These are phyloP conservation scores for Camptogramma bilineatum DNA, from an alignment of 2,888 invertebrate genomes.

Conservation along the genomic window DNA sequence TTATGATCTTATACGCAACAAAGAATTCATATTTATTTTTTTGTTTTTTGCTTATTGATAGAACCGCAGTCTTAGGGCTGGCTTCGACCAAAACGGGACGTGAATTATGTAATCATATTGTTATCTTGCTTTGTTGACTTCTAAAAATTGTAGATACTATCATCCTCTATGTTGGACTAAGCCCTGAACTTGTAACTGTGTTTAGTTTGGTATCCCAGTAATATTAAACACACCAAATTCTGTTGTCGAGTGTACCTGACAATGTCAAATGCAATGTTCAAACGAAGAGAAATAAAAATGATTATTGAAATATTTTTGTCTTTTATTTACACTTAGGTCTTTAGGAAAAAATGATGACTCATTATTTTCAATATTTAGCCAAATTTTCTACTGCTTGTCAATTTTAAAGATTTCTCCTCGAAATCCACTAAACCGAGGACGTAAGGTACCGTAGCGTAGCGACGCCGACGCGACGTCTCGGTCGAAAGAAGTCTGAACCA, in stretches of 20 bases:
- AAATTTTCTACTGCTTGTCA: too few relatives aligned
- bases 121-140: neutral
- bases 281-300: conserved; percentile 71
- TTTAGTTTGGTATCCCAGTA: conserved; percentile 31
- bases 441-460: neutral
- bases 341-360: neutral
- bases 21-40: neutral
- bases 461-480: too few relatives aligned
- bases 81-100: neutral
- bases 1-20: too few relatives aligned
- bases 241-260: conserved; percentile 74
- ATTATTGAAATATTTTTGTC: conserved; percentile 49
- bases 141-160: neutral
- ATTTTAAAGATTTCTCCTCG: too few relatives aligned
- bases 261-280: conserved; percentile 71
- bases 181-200: neutral
- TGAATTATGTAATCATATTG: neutral
- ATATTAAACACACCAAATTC: conserved; percentile 53
- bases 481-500: neutral
- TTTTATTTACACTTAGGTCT: conserved; percentile 41
- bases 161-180: neutral
- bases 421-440: too few relatives aligned
- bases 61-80: neutral
- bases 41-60: neutral
- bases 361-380: too few relatives aligned